Evolutionary conservation across 1,140 invertebrate genomes (phyloP), one percentile per base, ranked within the genome.

Genomic region (Caenorhabditis tropicalis): DNA sequence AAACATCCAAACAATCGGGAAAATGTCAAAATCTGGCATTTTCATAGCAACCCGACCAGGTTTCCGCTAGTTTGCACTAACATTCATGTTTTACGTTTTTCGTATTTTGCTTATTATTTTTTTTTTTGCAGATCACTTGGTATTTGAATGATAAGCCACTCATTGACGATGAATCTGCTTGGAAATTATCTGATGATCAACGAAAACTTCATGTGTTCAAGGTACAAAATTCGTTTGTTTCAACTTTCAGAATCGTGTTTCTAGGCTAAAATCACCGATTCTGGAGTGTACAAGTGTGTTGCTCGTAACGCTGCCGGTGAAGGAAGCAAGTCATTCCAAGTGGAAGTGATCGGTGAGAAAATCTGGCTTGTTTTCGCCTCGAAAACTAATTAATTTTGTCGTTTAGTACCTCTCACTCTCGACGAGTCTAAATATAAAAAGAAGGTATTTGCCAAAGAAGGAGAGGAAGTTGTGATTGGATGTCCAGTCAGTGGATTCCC

Each of bases 291-390:
- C 85, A 90, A 86, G 60, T 92, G 92, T 87, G 87, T 87, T 58
- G 92, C 91, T 5, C 87, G 88, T 10, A 92, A 92, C 88, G 86
- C 87, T 36, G 92, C 92, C 36, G 92, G 92, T 19, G 86, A 90
- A 33, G 86, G 89, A 7, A 87, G 85, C 29, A 87, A 91, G 10
- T 79, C 87, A 7, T 92, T 91, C 84, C 82, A 91, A 51, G 81
- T 87, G 5, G 79, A 88, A 56, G 82, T 88, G n/a, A 49, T 81
- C 16, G 83, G 91, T 91, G 81, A 53, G 79, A 36, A 29, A 7
- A 80, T 81, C 58, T 4, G 12, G 1, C 80, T 86, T 87, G 48
- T 39, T 82, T 83, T 70, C 1, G 12, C 19, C 5, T 19, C 0
- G 15, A 39, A 29, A 3, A 29, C 65, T 65, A 31, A 65, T 79